A percentile compares a stretch with the other conserved stretches of the same genome.
These are phyloP conservation scores for Oscheius sp. DNA, from an alignment of 2,888 invertebrate genomes.

Conservation along the genomic window DNA sequence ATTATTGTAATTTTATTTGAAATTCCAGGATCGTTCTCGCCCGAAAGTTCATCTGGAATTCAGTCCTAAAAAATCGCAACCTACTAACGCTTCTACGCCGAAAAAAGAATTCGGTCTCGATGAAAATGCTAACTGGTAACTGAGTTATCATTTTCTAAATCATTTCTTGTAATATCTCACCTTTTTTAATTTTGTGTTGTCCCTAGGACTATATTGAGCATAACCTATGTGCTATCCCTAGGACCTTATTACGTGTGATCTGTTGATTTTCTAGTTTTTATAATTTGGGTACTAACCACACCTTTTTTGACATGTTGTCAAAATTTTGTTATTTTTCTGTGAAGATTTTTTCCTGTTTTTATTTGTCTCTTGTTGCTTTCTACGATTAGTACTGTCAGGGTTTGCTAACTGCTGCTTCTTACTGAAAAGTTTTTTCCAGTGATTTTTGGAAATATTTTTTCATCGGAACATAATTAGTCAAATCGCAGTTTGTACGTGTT, in stretches of 20 bases:
- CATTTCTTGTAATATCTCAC: background rate
- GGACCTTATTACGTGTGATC: background rate
- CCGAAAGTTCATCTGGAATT: conserved; percentile 30
- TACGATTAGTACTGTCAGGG: background rate
- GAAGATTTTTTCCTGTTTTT: background rate
- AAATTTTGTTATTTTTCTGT: background rate
- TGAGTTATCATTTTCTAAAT: no score
- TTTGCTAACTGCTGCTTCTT: no score
- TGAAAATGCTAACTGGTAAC: background rate
- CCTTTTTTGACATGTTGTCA: no score
- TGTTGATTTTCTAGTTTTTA: background rate
- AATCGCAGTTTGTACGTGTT: no score
- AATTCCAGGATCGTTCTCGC: conserved; percentile 10
- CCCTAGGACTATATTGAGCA: background rate
- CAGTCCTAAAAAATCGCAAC: conserved; percentile 15
- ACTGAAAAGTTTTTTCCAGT: no score
- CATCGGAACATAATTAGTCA: no score
- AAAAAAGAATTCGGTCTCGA: background rate
- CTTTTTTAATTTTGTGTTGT: background rate
- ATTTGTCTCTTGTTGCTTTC: background rate
- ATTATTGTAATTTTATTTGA: conserved; percentile 1
- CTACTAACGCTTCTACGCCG: background rate
- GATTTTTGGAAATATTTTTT: no score
- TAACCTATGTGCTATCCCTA: background rate
- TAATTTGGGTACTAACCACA: background rate